Conservation (phyloP, 2,113 vertebrate genomes). For the Melanerpes formicivorus region DNA sequence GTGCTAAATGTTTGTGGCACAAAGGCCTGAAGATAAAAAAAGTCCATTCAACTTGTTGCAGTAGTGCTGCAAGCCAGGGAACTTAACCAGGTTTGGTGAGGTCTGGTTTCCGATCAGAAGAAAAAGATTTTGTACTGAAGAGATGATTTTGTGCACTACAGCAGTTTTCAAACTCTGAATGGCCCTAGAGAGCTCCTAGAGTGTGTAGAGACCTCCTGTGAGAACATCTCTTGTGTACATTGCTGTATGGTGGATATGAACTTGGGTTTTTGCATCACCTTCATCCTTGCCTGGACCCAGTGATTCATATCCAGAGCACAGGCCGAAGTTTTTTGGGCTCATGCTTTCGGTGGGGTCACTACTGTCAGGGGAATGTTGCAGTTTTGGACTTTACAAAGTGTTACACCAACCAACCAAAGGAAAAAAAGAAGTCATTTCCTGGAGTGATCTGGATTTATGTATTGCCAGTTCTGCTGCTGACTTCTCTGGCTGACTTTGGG, state of each 20-base stretch:
- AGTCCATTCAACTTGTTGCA: background rate
- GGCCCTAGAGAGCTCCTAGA: background rate
- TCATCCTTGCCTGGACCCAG: background rate
- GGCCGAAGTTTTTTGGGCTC: background rate
- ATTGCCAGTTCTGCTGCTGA: background rate
- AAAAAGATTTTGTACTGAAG: background rate
- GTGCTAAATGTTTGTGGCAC: background rate
- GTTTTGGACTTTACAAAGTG: background rate
- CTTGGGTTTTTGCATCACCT: background rate
- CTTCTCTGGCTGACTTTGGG: background rate
- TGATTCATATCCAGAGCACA: background rate
- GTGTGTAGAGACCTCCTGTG: background rate
- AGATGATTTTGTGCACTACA: background rate
- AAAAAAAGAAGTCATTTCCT: background rate
- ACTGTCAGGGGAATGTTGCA: background rate
- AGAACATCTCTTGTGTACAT: background rate
- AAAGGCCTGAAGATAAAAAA: background rate
- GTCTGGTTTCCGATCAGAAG: background rate
- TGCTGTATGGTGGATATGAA: background rate
- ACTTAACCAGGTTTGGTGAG: background rate
- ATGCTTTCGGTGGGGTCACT: background rate
- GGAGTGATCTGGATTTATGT: background rate
- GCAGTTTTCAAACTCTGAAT: background rate
- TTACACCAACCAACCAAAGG: background rate
- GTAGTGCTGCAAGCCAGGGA: background rate